Base-by-base conservation (phyloP, 1,140 invertebrate species). In the Octopus sinensis region DNA sequence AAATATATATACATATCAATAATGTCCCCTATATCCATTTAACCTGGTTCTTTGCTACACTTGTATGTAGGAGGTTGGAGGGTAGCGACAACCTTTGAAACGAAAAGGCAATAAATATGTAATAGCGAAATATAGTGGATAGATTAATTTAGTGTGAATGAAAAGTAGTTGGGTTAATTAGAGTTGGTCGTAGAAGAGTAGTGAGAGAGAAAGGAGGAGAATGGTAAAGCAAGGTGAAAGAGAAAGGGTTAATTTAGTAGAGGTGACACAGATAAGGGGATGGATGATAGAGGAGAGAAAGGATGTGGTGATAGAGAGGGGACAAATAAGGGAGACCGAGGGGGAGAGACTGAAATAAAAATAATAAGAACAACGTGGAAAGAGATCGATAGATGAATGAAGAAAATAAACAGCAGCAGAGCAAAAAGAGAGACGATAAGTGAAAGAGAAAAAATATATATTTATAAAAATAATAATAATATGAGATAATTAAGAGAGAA, bases 361-460 rank as follows among this genome's bases (percentile, higher is more conserved):
- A 78, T n/a, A 43, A 43, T 3, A 79, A 43, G 43, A 43, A 78
- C 5, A 30, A 30, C 13, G 53, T 30, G 23, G 51, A 43, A 79
- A 10, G 23, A n/a, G 23, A 56, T 54, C 5, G 30, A 56, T 5
- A 79, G 23, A 54, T 6, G 56, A 12, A 54, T 54, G 13, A 9
- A 79, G 13, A 9, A 53, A 56, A 81, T 53, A 54, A 54, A 77
- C n/a, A 54, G 51, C 54, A 53, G 54, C n/a, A 78, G 4, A 54
- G n/a, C 30, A 56, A 78, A 54, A 56, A 81, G 23, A 78, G 43
- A 77, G 51, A 78, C 12, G 56, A 78, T 53, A 56, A 78, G 17
- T 13, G 43, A n/a, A 78, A 53, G 30, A 23, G 30, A 53, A 78
- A 54, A 77, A 56, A 78, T 4, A 62, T 12, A 53, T 52, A n/a